These are phyloP conservation scores for Matsumyia berberina DNA, from an alignment of 2,888 invertebrate genomes.

Conservation along the genomic window DNA sequence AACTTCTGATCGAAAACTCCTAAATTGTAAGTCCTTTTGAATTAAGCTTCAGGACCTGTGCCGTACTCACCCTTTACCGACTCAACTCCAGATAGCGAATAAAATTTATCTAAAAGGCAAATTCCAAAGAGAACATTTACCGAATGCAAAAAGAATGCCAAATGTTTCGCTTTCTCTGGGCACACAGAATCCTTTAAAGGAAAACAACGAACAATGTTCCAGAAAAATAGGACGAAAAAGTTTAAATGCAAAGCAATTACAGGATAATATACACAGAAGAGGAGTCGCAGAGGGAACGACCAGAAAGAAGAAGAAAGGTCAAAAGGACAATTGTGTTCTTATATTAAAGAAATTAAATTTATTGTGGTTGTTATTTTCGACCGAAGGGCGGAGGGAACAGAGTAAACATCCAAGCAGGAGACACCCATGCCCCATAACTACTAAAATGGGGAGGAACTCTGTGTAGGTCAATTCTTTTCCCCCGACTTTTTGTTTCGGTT, in stretches of 20 bases:
- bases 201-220: conserved; percentile 4
- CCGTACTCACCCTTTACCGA: background rate
- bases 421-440: background rate
- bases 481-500: conserved; percentile 5
- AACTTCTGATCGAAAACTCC: too few relatives aligned
- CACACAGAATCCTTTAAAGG: background rate
- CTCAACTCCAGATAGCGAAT: background rate
- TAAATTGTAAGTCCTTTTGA: background rate
- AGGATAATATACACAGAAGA: background rate
- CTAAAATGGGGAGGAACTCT: conserved; percentile 3
- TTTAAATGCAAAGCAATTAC: conserved; percentile 17
- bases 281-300: background rate
- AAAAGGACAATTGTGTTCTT: conserved; percentile 38
- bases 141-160: conserved; percentile 1
- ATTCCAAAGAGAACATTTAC: conserved; percentile 8
- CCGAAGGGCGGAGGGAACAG: background rate
- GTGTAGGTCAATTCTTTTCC: conserved; percentile 10
- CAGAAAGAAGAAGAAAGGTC: conserved; percentile 13
- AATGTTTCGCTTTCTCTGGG: background rate
- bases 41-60: background rate
- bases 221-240: conserved; percentile 4
- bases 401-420: conserved; percentile 1
- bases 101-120: conserved; percentile 1
- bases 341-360: conserved; percentile 51
- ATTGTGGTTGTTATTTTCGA: conserved; percentile 35